Percentiles rank a stretch among this genome's conserved stretches.
These are phyloP conservation scores for Heterochromis multidens DNA, from an alignment of 2,113 vertebrate genomes.

Conservation along the genomic window DNA sequence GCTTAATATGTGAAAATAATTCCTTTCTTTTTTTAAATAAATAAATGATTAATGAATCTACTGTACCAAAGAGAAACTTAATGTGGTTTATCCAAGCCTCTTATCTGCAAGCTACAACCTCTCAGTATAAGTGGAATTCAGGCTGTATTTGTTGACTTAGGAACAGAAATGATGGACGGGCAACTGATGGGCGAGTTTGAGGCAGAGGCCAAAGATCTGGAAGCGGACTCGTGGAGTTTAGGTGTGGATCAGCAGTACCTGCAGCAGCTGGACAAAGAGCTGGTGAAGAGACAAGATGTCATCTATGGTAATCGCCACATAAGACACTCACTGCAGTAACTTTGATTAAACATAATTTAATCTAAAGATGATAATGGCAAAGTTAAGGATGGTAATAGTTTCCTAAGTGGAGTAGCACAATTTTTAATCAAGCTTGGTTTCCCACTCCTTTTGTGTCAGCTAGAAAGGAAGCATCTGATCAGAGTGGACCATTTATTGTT, in stretches of 20 bases:
- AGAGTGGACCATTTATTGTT: background rate
- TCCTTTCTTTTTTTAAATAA: fast-evolving
- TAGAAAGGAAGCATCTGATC: background rate
- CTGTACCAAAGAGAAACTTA: background rate
- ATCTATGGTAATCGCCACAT: constrained; percentile 82
- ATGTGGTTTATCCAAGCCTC: background rate
- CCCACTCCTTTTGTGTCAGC: background rate
- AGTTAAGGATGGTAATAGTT: background rate
- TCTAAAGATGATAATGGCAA: background rate
- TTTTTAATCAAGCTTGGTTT: background rate
- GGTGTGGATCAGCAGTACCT: constrained; percentile 86
- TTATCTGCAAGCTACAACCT: background rate
- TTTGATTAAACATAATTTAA: background rate
- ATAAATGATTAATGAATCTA: background rate
- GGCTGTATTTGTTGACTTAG: constrained; percentile 64
- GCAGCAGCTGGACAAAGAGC: constrained; percentile 86
- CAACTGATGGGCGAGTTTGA: constrained; percentile 96
- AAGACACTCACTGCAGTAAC: background rate
- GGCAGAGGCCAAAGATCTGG: constrained; percentile 85
- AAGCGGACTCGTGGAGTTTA: constrained; percentile 94
- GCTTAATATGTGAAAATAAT: background rate
- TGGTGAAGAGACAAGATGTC: constrained; percentile 92
- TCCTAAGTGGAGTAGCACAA: fast-evolving
- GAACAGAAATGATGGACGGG: constrained; percentile 94
- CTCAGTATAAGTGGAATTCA: background rate